Conservation (phyloP, 2,888 invertebrate genomes). For the Sarcophaga rosellei region DNA sequence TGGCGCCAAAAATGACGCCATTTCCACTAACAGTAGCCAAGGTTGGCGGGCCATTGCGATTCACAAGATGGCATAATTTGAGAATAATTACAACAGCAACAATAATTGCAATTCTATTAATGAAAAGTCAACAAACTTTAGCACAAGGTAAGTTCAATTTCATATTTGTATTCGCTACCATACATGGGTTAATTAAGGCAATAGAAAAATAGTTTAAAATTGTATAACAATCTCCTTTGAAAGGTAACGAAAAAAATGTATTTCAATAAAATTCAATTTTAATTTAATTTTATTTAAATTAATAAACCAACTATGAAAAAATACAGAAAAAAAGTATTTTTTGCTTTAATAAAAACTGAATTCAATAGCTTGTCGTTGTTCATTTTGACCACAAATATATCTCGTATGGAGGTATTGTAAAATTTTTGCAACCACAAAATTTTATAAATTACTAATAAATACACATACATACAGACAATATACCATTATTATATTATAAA, state of each 20-base stretch:
- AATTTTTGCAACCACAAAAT: constrained; percentile 48
- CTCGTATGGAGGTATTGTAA: background rate
- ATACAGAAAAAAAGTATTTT: background rate
- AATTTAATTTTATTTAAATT: constrained; percentile 31
- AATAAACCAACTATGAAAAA: background rate
- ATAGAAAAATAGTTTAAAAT: constrained; percentile 3
- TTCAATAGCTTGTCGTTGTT: constrained; percentile 10
- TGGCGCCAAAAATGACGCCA: constrained; percentile 79
- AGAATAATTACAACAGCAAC: constrained; percentile 69
- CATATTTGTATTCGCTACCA: too few relatives aligned
- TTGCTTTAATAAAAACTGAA: background rate
- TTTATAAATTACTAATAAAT: constrained; percentile 25
- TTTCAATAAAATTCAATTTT: background rate
- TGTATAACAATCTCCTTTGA: background rate
- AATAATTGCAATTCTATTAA: constrained; percentile 57
- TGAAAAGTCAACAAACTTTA: constrained; percentile 49
- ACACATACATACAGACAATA: background rate
- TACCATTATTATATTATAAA: background rate
- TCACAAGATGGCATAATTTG: constrained; percentile 74
- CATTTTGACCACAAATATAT: constrained; percentile 47
- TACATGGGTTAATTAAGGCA: background rate
- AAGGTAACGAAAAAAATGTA: background rate
- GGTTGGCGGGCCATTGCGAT: constrained; percentile 39
- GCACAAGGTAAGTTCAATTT: constrained; percentile 57
- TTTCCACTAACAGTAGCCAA: constrained; percentile 67